Evolutionary conservation across 2,113 vertebrate genomes (phyloP).

Genomic region (Holacanthus passer): DNA sequence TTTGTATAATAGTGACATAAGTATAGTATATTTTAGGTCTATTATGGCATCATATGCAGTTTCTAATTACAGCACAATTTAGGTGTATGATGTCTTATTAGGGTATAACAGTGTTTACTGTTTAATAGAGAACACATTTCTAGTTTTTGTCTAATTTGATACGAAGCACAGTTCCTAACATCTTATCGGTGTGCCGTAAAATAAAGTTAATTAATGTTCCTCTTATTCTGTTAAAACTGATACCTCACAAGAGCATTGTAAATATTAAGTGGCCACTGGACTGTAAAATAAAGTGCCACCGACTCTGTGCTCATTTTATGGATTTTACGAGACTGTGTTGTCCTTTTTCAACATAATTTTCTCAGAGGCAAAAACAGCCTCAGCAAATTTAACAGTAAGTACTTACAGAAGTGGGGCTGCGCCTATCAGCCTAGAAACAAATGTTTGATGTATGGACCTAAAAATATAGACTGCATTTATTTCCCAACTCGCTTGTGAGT

Average conservation of each 20-base stretch:
- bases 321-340: slow-evolving; percentile 19
- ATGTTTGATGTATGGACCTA: slow-evolving; percentile 27
- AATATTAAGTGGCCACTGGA: slow-evolving; percentile 12
- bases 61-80: too few relatives aligned
- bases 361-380: slow-evolving; percentile 35
- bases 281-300: neutral
- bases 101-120: too few relatives aligned
- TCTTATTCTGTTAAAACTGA: neutral
- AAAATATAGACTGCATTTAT: slow-evolving; percentile 49
- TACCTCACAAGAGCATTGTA: neutral
- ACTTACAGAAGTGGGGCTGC: slow-evolving; percentile 36
- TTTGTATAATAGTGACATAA: too few relatives aligned
- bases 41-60: too few relatives aligned
- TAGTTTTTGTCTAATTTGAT: too few relatives aligned
- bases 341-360: slow-evolving; percentile 37
- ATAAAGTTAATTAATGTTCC: neutral
- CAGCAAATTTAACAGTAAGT: slow-evolving; percentile 35
- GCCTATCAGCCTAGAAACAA: slow-evolving; percentile 23
- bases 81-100: too few relatives aligned
- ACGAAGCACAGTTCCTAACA: too few relatives aligned
- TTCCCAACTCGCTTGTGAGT: slow-evolving; percentile 21
- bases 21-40: too few relatives aligned
- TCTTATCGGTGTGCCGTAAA: too few relatives aligned
- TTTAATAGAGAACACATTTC: too few relatives aligned
- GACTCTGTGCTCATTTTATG: slow-evolving; percentile 17